Percentiles rank a stretch among this genome's conserved stretches.
Conservation (phyloP, 2,113 vertebrate genomes). For the Hydropotes inermis region DNA sequence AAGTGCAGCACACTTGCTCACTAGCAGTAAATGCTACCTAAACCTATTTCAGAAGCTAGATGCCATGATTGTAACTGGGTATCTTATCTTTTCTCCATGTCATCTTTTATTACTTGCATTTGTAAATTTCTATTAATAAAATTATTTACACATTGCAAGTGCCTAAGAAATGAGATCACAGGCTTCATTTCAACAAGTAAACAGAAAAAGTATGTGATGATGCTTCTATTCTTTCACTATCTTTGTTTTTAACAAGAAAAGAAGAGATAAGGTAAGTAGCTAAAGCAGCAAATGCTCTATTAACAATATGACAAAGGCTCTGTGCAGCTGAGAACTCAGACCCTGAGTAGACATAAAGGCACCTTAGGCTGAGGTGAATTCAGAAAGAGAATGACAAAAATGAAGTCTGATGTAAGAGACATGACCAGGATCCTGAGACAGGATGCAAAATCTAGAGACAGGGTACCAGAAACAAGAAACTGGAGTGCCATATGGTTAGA, state of each 20-base stretch:
- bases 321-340: background rate
- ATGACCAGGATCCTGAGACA: background rate
- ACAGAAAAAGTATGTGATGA: background rate
- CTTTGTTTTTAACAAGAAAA: background rate
- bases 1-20: background rate
- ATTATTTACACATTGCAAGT: background rate
- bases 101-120: background rate
- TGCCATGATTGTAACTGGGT: background rate
- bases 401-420: background rate
- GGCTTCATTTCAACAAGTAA: background rate
- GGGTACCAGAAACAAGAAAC: background rate
- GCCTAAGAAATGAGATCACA: background rate
- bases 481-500: fast-evolving
- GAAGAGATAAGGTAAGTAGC: background rate
- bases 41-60: background rate
- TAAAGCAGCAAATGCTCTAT: background rate
- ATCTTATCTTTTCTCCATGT: background rate
- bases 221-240: background rate
- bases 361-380: background rate
- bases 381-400: background rate
- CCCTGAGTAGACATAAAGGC: background rate
- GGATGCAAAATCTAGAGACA: background rate
- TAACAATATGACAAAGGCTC: background rate
- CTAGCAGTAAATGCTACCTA: background rate
- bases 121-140: background rate